Percentiles rank a stretch among this genome's conserved stretches.
phyloP scores from a whole-genome alignment of 2,888 invertebrate genomes.

The Leptogaster cylindrica region DNA sequence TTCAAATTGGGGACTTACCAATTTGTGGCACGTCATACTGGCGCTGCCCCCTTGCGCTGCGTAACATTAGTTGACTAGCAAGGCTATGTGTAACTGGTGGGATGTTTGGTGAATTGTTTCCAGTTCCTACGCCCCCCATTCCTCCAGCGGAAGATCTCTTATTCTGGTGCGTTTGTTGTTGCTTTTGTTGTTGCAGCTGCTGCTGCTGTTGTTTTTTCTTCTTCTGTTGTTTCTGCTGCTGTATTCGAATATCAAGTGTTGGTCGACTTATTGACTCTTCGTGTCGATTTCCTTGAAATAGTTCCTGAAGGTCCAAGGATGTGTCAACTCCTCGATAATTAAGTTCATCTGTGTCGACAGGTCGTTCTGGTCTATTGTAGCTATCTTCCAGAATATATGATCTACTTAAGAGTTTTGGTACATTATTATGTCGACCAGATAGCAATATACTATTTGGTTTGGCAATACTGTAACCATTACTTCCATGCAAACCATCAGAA shows the following conservation, averaged over 20 bases:
- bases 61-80: constrained; percentile 79
- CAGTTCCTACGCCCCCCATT: constrained; percentile 51
- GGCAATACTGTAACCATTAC: neutral
- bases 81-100: constrained; percentile 65
- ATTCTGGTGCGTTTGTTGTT: constrained; percentile 48
- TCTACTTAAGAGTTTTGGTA: constrained; percentile 25
- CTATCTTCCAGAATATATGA: constrained; percentile 1
- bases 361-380: neutral
- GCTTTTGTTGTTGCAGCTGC: constrained; percentile 45
- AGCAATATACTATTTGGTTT: neutral
- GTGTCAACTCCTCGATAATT: constrained; percentile 41
- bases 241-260: constrained; percentile 33
- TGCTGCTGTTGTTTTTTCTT: constrained; percentile 55
- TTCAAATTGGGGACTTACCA: constrained; percentile 66
- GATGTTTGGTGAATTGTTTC: constrained; percentile 46
- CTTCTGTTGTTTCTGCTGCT: constrained; percentile 57
- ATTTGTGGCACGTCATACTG: constrained; percentile 88
- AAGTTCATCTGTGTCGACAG: neutral
- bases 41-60: constrained; percentile 76
- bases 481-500: neutral
- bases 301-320: constrained; percentile 54
- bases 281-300: constrained; percentile 53
- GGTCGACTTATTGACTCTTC: neutral
- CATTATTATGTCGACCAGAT: constrained; percentile 12
- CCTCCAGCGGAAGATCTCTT: constrained; percentile 51